Evolutionary conservation across 2,888 invertebrate genomes (phyloP), one percentile per base, ranked within the genome.

Genomic region (Galerucella pusilla): DNA sequence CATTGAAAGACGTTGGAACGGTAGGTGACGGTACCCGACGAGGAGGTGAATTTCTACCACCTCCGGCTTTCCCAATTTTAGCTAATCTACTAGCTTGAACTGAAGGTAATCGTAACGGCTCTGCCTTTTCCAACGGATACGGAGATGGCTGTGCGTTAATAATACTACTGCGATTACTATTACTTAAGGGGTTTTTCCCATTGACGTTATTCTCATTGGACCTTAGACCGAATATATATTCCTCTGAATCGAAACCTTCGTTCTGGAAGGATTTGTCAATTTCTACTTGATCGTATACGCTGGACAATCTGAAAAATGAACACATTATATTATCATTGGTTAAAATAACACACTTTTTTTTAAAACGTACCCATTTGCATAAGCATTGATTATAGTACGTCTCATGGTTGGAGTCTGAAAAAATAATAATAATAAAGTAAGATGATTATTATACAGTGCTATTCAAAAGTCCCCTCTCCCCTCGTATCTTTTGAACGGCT

Each of bases 221-320:
- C 16, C 49, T 59, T 35, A 71, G 71, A 20, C 57, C 71, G 59
- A 75, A 77, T 4, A 68, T 59, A 60, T 70, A 66, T 46, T 74
- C 75, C 54, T 78, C 77, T 0, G 59, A 28, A 20, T 28, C 25
- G 71, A 78, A 78, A 49, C 28, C 78, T 28, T 57, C 68, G 57
- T 78, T 78, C 54, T 70, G 61, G 67, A 74, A 73, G 2, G 75
- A 72, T 16, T 74, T 74, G 28, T 75, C 72, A n/a, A 78, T 78
- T 54, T 77, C 74, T 1, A 75, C 74, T 49, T 73, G 74, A 14
- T 78, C 78, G 71, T 78, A 78, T 2, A 78, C 52, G n/a, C 42
- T 78, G 64, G 68, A 75, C 9, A 77, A 74, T 1, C 68, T 54
- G 1, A 70, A 74, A n/a, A 57, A 46, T 49, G 2, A 25, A 42